Conservation (phyloP, 2,888 invertebrate genomes). For the Andrena bucephala region DNA sequence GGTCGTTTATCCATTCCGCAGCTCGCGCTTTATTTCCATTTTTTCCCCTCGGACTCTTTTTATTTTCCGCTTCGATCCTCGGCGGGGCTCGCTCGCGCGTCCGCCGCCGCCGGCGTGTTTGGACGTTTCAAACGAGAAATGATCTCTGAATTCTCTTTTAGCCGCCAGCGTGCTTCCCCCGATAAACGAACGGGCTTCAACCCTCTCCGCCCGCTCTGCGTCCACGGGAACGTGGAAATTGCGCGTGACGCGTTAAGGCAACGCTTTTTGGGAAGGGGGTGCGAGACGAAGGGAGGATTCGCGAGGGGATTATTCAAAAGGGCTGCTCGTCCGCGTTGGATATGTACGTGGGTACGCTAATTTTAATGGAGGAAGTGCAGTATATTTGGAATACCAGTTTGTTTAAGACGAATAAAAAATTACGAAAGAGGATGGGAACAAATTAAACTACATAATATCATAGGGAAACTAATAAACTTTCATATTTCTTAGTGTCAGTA, state of each 20-base stretch:
- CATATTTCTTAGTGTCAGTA: too few relatives aligned
- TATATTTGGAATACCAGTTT: too few relatives aligned
- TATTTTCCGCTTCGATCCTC: constrained; percentile 27
- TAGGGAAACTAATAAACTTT: too few relatives aligned
- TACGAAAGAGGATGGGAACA: too few relatives aligned
- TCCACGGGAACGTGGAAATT: neutral
- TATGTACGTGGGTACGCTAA: too few relatives aligned
- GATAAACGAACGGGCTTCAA: constrained; percentile 31
- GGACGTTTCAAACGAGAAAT: constrained; percentile 34
- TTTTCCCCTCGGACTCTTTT: neutral
- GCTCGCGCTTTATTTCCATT: constrained; percentile 43
- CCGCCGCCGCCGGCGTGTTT: constrained; percentile 10
- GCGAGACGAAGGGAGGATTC: neutral
- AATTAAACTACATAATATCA: too few relatives aligned
- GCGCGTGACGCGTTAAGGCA: constrained; percentile 5
- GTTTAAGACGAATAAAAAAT: too few relatives aligned
- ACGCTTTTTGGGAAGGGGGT: neutral
- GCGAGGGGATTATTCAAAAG: neutral
- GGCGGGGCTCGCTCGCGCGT: constrained; percentile 9
- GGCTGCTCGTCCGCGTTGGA: too few relatives aligned
- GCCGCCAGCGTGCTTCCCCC: constrained; percentile 19
- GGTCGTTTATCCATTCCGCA: constrained; percentile 37
- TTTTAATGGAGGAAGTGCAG: too few relatives aligned
- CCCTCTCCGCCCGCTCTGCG: too few relatives aligned
- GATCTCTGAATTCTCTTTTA: constrained; percentile 40